A percentile compares a stretch with the other conserved stretches of the same genome.
phyloP scores from a whole-genome alignment of 2,797 vertebrate species.

The Cyclura pinguis region DNA sequence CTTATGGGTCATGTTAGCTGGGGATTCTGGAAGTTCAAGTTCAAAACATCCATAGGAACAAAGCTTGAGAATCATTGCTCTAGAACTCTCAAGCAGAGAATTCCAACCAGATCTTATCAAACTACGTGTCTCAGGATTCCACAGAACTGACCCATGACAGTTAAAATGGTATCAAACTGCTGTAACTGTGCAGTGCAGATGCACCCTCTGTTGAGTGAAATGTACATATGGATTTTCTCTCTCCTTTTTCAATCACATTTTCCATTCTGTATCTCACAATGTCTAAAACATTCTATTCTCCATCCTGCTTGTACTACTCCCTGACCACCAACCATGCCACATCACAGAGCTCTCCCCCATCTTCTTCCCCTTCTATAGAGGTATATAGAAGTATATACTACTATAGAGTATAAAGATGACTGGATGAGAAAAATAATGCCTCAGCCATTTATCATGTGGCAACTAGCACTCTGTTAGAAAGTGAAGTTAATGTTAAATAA shows the following conservation, averaged over 20 bases:
- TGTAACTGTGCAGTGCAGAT: neutral
- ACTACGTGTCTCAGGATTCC: too few species aligned
- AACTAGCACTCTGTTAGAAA: neutral
- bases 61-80: too few species aligned
- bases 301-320: neutral
- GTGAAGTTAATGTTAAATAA: neutral
- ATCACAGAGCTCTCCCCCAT: neutral
- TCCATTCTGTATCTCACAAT: neutral
- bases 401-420: neutral
- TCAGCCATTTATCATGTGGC: neutral
- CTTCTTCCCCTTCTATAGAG: neutral
- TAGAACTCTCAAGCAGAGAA: too few species aligned
- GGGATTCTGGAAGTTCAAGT: neutral
- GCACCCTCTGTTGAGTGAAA: neutral
- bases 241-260: neutral
- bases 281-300: neutral
- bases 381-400: neutral
- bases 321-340: neutral
- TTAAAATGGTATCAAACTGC: too few species aligned
- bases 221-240: neutral
- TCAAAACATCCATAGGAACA: too few species aligned
- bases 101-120: too few species aligned
- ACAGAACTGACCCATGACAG: too few species aligned
- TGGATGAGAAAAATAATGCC: neutral
- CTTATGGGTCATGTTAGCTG: neutral